Percentiles rank a stretch among this genome's conserved stretches.
phyloP scores from a whole-genome alignment of 2,888 invertebrate species.

The Drosophila buzzatii region DNA sequence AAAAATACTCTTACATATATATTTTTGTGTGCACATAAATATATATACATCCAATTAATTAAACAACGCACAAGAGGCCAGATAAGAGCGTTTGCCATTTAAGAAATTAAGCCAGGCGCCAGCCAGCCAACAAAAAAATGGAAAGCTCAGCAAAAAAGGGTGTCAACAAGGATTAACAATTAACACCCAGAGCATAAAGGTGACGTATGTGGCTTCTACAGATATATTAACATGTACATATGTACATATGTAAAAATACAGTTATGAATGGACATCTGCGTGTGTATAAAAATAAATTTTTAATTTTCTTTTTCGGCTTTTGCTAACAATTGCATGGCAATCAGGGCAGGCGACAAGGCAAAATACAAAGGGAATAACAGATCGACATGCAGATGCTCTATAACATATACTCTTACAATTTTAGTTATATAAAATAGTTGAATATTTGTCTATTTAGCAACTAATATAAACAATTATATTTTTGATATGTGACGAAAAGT shows the following conservation, averaged over 20 bases:
- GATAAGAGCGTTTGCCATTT: slow-evolving; percentile 61
- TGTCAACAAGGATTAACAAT: slow-evolving; percentile 59
- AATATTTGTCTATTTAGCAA: too few species aligned
- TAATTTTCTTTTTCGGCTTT: slow-evolving; percentile 11
- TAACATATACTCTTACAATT: too few species aligned
- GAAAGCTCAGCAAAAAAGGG: slow-evolving; percentile 9
- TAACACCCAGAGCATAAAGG: slow-evolving; percentile 40
- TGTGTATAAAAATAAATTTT: slow-evolving; percentile 37
- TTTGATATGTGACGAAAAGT: too few species aligned
- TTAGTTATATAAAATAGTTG: too few species aligned
- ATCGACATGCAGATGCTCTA: slow-evolving; percentile 3
- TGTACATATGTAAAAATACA: not conserved
- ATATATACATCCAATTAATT: slow-evolving; percentile 65
- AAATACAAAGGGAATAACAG: not conserved
- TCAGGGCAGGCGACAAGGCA: slow-evolving; percentile 17
- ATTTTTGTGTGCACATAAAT: not conserved
- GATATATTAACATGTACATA: not conserved
- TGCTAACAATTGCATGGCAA: slow-evolving; percentile 3
- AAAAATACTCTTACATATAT: slow-evolving; percentile 20
- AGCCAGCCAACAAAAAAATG: slow-evolving; percentile 4
- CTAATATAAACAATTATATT: too few species aligned
- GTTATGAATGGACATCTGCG: slow-evolving; percentile 10
- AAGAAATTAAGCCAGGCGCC: slow-evolving; percentile 55
- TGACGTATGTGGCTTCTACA: not conserved
- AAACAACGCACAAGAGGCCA: slow-evolving; percentile 69